A percentile compares a stretch with the other conserved stretches of the same genome.
Evolutionary conservation across 2,797 vertebrate species (phyloP).

Genomic region (Hylomyscus alleni): DNA sequence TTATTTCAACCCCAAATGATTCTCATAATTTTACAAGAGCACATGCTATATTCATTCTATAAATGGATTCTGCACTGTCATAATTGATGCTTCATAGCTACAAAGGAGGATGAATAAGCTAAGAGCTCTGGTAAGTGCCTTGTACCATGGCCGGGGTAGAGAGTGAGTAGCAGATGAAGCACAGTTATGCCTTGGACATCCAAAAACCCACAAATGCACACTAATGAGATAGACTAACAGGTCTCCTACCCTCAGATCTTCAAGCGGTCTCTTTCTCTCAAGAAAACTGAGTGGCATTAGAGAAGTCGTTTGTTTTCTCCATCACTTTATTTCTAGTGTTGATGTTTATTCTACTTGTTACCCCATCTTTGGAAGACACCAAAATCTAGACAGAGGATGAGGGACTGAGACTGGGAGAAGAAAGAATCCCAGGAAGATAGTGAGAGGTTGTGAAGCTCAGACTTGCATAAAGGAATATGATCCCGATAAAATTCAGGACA

Average conservation of each 20-base stretch:
- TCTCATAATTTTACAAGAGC: neutral
- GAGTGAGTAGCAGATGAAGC: neutral
- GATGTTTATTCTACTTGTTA: neutral
- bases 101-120: neutral
- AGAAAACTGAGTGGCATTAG: neutral
- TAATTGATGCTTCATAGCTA: neutral
- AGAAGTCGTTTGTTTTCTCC: neutral
- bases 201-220: neutral
- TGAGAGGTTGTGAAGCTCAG: neutral
- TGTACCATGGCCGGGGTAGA: neutral
- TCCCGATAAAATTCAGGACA: no score
- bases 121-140: neutral
- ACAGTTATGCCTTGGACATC: neutral
- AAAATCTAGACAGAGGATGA: neutral
- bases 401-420: neutral
- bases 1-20: constrained; percentile 24
- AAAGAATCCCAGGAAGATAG: neutral
- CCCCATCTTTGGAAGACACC: neutral
- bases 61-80: neutral
- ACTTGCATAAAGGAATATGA: neutral
- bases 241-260: neutral
- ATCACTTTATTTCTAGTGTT: neutral
- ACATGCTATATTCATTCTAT: neutral
- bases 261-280: neutral
- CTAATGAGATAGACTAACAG: accelerated